Percentiles rank a stretch among this genome's conserved stretches.
These are phyloP conservation scores for Pseudochaenichthys georgianus DNA, from an alignment of 2,797 vertebrate genomes.

Conservation along the genomic window DNA sequence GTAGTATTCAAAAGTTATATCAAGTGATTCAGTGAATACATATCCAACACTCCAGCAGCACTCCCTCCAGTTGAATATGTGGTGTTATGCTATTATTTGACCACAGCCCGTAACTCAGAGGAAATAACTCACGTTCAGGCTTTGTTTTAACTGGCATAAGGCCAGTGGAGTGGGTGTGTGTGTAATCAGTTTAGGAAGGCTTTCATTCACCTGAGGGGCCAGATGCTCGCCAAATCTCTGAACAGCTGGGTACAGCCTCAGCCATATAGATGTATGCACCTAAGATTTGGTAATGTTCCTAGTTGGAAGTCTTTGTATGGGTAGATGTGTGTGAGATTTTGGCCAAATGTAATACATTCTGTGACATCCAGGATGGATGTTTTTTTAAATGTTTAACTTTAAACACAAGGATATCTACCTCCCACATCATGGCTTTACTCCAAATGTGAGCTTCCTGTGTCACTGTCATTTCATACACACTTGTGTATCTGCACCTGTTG, in stretches of 20 bases:
- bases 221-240: constrained; percentile 61
- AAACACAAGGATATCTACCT: not conserved
- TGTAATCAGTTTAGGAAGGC: constrained; percentile 53
- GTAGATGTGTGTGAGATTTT: not conserved
- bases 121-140: constrained; percentile 57
- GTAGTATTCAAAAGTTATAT: too few species aligned
- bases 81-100: constrained; percentile 48
- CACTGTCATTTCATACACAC: not conserved
- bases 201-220: constrained; percentile 58
- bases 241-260: constrained; percentile 64
- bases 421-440: not conserved
- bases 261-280: constrained; percentile 10
- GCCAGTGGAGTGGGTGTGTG: constrained; percentile 28
- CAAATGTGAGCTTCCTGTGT: constrained; percentile 4
- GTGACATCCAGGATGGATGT: constrained; percentile 5
- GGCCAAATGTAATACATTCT: constrained; percentile 4
- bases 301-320: too few species aligned
- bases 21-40: not conserved
- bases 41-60: constrained; percentile 4
- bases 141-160: constrained; percentile 36
- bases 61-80: constrained; percentile 48
- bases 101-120: constrained; percentile 67
- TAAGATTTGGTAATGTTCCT: constrained; percentile 4
- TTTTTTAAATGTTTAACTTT: constrained; percentile 5
- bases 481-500: constrained; percentile 27